Percentiles rank a stretch among this genome's conserved stretches.
phyloP scores from a whole-genome alignment of 2,797 vertebrate species.

The Cossypha dichroa region DNA sequence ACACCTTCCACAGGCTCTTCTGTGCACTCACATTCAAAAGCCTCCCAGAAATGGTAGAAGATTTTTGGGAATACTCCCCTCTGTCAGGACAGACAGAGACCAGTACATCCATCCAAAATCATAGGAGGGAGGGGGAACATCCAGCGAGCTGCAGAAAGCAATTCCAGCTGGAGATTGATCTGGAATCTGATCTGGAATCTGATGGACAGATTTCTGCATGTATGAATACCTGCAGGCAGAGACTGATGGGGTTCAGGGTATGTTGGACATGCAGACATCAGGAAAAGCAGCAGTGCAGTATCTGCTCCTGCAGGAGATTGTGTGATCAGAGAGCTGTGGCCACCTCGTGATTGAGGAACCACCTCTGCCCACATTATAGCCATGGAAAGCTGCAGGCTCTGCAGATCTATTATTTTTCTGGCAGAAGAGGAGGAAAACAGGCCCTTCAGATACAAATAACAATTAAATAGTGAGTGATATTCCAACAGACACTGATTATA shows the following conservation, averaged over 20 bases:
- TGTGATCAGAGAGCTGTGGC: not conserved
- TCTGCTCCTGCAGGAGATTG: not conserved
- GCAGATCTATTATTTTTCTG: not conserved
- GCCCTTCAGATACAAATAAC: not conserved
- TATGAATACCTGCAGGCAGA: not conserved
- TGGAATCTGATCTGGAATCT: not conserved
- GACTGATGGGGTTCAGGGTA: rapidly evolving
- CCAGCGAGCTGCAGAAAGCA: not conserved
- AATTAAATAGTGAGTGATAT: not conserved
- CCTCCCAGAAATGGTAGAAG: not conserved
- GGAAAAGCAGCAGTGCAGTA: not conserved
- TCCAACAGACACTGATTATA: not conserved
- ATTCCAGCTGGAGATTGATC: not conserved
- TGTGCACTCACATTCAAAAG: too few species aligned
- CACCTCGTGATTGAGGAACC: not conserved
- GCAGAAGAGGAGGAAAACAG: not conserved
- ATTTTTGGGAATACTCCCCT: not conserved
- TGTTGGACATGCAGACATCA: not conserved
- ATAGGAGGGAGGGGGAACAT: not conserved
- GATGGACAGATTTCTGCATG: not conserved
- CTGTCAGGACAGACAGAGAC: not conserved
- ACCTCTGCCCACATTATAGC: not conserved
- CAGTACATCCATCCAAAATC: not conserved
- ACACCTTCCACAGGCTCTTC: not conserved
- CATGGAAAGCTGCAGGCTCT: not conserved